phyloP scores from a whole-genome alignment of 1,140 invertebrate species.

The Maconellicoccus hirsutus region DNA sequence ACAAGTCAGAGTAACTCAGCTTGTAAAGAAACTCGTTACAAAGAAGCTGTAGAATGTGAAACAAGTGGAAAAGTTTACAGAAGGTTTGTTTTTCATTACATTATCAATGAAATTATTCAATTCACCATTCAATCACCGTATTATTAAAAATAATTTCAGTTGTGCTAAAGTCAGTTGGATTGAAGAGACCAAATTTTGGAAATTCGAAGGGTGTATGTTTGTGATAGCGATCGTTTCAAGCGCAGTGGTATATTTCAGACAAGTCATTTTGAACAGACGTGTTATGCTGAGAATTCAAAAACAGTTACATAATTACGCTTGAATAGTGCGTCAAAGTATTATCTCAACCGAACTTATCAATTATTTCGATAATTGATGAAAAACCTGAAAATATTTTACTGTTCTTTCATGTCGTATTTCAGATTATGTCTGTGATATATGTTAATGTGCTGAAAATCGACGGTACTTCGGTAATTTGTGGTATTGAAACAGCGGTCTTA shows the following conservation, averaged over 20 bases:
- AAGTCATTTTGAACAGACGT: conserved; percentile 44
- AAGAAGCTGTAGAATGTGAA: conserved; percentile 37
- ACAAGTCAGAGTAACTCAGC: conserved; percentile 53
- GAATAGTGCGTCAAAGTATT: too few species aligned
- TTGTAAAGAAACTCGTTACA: conserved; percentile 40
- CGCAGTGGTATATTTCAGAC: conserved; percentile 41
- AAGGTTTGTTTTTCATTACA: conserved; percentile 38
- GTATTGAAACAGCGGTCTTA: conserved; percentile 22
- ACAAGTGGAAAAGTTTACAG: conserved; percentile 54
- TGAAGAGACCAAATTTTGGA: conserved; percentile 67
- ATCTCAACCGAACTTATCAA: too few species aligned
- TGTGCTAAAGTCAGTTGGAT: conserved; percentile 56
- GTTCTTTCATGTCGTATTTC: conserved; percentile 23
- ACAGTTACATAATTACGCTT: conserved; percentile 36
- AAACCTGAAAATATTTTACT: not conserved
- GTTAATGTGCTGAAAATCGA: conserved; percentile 15
- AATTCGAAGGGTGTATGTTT: conserved; percentile 66
- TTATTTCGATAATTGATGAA: too few species aligned
- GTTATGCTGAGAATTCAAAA: conserved; percentile 48
- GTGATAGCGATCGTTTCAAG: conserved; percentile 49
- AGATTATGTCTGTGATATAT: not conserved
- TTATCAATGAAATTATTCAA: not conserved
- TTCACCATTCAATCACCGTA: too few species aligned
- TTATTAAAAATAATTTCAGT: conserved; percentile 39
- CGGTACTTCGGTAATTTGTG: conserved; percentile 15